Conservation (phyloP, 2,888 invertebrate species). For the Cataglyphis albicans region DNA sequence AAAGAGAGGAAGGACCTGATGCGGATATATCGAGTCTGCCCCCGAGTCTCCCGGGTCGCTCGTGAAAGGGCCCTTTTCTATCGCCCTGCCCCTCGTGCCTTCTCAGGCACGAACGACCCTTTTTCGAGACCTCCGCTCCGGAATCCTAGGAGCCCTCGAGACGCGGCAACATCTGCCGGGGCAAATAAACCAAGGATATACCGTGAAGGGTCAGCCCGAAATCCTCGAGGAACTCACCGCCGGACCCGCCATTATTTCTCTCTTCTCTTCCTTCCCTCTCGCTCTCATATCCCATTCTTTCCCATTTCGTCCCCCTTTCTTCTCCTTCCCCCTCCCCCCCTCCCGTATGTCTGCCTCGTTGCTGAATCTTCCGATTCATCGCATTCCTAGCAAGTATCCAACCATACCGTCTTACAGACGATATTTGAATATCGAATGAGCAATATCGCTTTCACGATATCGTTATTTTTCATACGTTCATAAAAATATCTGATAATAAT, state of each 20-base stretch:
- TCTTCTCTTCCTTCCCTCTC: slow-evolving; percentile 46
- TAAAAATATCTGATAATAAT: background rate
- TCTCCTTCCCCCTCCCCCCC: slow-evolving; percentile 24
- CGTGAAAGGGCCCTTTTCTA: slow-evolving; percentile 69
- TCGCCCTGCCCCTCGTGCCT: slow-evolving; percentile 61
- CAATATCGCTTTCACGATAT: background rate
- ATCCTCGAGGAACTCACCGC: slow-evolving; percentile 62
- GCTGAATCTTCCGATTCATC: slow-evolving; percentile 58
- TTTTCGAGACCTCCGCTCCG: slow-evolving; percentile 65
- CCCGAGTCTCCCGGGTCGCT: background rate
- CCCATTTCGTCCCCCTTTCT: slow-evolving; percentile 7
- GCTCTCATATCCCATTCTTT: background rate
- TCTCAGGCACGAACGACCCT: slow-evolving; percentile 61
- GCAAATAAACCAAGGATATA: slow-evolving; percentile 80
- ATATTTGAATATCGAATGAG: slow-evolving; percentile 62
- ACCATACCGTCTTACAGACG: slow-evolving; percentile 45
- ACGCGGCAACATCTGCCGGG: slow-evolving; percentile 79
- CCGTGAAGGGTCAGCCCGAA: slow-evolving; percentile 49
- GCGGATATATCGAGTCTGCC: background rate
- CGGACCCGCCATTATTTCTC: slow-evolving; percentile 69
- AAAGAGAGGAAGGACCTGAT: background rate
- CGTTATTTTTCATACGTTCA: background rate
- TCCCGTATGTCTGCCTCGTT: slow-evolving; percentile 27
- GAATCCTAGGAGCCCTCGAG: slow-evolving; percentile 65
- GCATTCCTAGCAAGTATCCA: slow-evolving; percentile 59